Base-by-base conservation (phyloP, 2,888 invertebrate genomes). In the Synergus itoensis region DNA sequence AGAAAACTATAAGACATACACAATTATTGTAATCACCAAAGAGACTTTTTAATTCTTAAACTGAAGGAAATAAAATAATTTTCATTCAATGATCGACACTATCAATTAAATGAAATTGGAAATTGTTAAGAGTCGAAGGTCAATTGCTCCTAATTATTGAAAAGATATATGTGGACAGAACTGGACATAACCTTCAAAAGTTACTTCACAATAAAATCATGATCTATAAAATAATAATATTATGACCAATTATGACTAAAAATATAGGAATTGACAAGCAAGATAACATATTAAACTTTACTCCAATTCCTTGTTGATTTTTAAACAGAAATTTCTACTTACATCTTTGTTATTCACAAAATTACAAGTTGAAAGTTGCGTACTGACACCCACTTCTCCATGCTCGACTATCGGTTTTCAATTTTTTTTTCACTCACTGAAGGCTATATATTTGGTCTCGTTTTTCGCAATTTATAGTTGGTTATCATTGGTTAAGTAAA, bases 61-160 rank as follows among this genome's bases (percentile, higher is more conserved):
- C 11, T 28, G 48, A 69, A 21, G 28, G 11, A 14, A 48, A 36
- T 28, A 48, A 69, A 69, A 48, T 48, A 21, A 69, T 28, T 69
- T 69, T 69, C 8, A 16, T 48, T 48, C 48, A 28, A n/a, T 69
- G 69, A 69, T 69, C 48, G 28, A 69, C 48, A 4, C 11, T 36
- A 69, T 48, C 48, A 69, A 69, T 69, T 48, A 48, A 69, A 69
- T 69, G 14, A 28, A 48, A 69, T 69, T 69, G 36, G n/a, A 16
- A 28, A 69, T 28, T 69, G 28, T 14, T 48, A 69, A 48, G 69
- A 45, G 48, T 69, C 69, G 48, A 69, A 69, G 69, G 69, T 69
- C 45, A 69, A 69, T 48, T 69, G 18, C 11, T 48, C 14, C 5
- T 36, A 48, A 48, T 73, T 48, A 73, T 73, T 53, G 48, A 48